Evolutionary conservation across 2,888 invertebrate genomes (phyloP).

Genomic region (Automeris io): DNA sequence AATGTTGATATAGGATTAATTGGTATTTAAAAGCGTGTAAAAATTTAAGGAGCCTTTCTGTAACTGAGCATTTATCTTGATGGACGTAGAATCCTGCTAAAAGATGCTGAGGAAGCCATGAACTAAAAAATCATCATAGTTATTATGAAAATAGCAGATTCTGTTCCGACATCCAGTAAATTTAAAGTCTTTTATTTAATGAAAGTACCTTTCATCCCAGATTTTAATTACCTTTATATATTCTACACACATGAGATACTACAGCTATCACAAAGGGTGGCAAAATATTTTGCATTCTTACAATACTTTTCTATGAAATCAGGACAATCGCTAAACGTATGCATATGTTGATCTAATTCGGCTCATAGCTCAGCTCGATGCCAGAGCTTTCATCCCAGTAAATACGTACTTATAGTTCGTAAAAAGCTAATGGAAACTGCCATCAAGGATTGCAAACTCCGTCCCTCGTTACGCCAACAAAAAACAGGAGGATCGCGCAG

Average conservation of each 20-base stretch:
- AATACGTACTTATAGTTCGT: constrained; percentile 3
- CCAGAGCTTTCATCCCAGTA: background rate
- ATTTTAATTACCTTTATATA: too few species aligned
- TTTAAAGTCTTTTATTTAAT: too few species aligned
- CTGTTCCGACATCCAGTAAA: too few species aligned
- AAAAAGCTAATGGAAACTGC: constrained; percentile 5
- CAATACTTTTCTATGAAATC: constrained; percentile 28
- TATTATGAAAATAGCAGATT: too few species aligned
- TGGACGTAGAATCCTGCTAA: too few species aligned
- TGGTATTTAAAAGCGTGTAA: too few species aligned
- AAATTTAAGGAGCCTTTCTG: too few species aligned
- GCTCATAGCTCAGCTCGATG: constrained; percentile 22
- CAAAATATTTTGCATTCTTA: constrained; percentile 31
- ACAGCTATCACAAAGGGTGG: constrained; percentile 14
- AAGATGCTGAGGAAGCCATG: too few species aligned
- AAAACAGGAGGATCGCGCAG: background rate
- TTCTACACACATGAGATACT: constrained; percentile 8
- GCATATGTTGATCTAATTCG: constrained; percentile 40
- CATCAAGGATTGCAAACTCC: background rate
- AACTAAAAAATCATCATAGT: too few species aligned
- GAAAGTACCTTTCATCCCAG: too few species aligned
- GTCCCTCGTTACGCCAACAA: constrained; percentile 1
- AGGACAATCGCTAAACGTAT: constrained; percentile 28
- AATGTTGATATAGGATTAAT: too few species aligned
- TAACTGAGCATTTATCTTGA: too few species aligned